These are phyloP conservation scores for Aleiodes alternator DNA, from an alignment of 2,888 invertebrate genomes.

Conservation along the genomic window DNA sequence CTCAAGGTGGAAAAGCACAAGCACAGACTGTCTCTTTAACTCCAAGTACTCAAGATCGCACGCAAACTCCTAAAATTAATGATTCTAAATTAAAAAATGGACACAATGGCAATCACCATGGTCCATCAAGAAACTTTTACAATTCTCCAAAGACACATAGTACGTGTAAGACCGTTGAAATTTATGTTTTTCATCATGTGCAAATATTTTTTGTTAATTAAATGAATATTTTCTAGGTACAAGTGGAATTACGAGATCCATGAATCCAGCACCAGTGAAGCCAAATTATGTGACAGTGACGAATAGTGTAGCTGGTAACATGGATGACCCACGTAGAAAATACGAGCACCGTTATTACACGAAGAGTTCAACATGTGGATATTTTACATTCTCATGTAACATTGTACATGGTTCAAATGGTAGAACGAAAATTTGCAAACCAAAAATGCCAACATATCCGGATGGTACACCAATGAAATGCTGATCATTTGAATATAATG, in stretches of 20 bases:
- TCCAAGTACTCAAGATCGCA: constrained; percentile 55
- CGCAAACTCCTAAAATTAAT: constrained; percentile 57
- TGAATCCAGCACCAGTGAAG: constrained; percentile 53
- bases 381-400: constrained; percentile 90
- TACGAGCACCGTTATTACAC: constrained; percentile 86
- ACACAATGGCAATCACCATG: constrained; percentile 38
- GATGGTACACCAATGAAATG: constrained; percentile 84
- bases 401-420: constrained; percentile 87
- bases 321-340: constrained; percentile 78
- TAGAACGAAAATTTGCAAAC: constrained; percentile 87
- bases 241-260: constrained; percentile 44
- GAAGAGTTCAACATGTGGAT: constrained; percentile 91
- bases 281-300: constrained; percentile 85
- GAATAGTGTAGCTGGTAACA: constrained; percentile 86
- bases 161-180: constrained; percentile 33
- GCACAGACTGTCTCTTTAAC: constrained; percentile 80
- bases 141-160: constrained; percentile 41
- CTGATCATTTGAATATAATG: constrained; percentile 59
- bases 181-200: background rate
- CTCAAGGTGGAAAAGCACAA: constrained; percentile 80
- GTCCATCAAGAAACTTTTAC: constrained; percentile 38
- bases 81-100: constrained; percentile 64
- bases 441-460: constrained; percentile 86
- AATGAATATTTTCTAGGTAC: constrained; percentile 39
- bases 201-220: constrained; percentile 8